Evolutionary conservation across 2,797 vertebrate species (phyloP).

Genomic region (Pipistrellus pygmaeus): DNA sequence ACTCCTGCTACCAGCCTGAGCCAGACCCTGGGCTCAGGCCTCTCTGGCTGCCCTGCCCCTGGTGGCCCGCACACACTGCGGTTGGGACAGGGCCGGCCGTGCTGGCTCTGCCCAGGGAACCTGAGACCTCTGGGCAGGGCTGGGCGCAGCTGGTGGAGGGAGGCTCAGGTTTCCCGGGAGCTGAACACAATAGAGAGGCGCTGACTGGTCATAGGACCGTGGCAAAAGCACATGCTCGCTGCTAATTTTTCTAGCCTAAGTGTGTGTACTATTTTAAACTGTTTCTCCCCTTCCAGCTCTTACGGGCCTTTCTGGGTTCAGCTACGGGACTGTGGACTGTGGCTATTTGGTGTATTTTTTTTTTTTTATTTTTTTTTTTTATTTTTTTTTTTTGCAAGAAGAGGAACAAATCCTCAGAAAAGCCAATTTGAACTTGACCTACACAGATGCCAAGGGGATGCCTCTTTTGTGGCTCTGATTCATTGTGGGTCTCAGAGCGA

Average conservation of each 20-base stretch:
- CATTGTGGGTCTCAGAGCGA: neutral
- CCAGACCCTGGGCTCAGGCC: slow-evolving; percentile 12
- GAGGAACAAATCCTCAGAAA: neutral
- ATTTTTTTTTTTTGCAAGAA: neutral
- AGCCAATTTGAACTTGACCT: slow-evolving; percentile 17
- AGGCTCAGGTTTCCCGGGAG: slow-evolving; percentile 69
- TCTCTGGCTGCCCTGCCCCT: neutral
- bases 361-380: neutral
- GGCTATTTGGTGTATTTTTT: slow-evolving; percentile 68
- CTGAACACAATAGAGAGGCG: slow-evolving; percentile 21
- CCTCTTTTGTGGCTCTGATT: neutral
- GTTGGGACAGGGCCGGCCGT: neutral
- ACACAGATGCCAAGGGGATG: neutral
- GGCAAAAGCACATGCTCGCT: slow-evolving; percentile 58
- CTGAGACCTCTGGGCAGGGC: neutral
- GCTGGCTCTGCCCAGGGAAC: slow-evolving; percentile 59
- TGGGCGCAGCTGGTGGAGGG: slow-evolving; percentile 62
- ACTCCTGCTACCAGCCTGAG: neutral
- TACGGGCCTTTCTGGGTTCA: slow-evolving; percentile 81
- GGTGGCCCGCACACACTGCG: neutral
- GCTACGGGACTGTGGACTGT: slow-evolving; percentile 66
- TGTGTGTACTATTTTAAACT: slow-evolving; percentile 84
- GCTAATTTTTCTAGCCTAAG: slow-evolving; percentile 81
- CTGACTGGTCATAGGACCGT: neutral
- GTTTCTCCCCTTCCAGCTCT: neutral